These are phyloP conservation scores for Oenanthe melanoleuca DNA, from an alignment of 2,113 vertebrate species.

Conservation along the genomic window DNA sequence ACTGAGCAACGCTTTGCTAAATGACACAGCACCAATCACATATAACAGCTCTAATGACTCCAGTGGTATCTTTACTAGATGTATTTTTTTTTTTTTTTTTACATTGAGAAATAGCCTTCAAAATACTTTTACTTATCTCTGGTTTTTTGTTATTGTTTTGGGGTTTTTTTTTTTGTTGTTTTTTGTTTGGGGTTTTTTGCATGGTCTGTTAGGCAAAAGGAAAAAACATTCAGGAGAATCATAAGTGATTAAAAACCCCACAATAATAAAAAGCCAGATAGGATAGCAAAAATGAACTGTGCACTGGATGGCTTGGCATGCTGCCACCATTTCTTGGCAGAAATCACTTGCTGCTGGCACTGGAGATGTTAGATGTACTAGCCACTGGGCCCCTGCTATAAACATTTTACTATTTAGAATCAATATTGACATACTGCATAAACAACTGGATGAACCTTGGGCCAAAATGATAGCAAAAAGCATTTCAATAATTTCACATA, in stretches of 20 bases:
- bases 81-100: not conserved
- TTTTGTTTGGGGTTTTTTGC: not conserved
- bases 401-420: slow-evolving; percentile 56
- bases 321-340: slow-evolving; percentile 68
- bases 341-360: slow-evolving; percentile 57
- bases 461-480: slow-evolving; percentile 64
- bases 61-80: slow-evolving; percentile 64
- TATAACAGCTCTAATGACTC: slow-evolving; percentile 69
- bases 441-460: slow-evolving; percentile 69
- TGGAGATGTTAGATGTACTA: slow-evolving; percentile 57
- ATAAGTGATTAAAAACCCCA: not conserved
- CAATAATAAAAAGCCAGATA: not conserved
- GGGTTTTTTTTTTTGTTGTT: not conserved
- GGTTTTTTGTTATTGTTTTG: no score
- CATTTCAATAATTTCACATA: slow-evolving; percentile 72
- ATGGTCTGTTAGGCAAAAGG: slow-evolving; percentile 33
- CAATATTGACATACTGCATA: slow-evolving; percentile 63
- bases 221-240: slow-evolving; percentile 59
- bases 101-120: slow-evolving; percentile 47
- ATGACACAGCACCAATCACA: slow-evolving; percentile 68
- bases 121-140: slow-evolving; percentile 45
- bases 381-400: slow-evolving; percentile 28
- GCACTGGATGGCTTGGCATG: slow-evolving; percentile 66
- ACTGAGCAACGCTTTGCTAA: slow-evolving; percentile 75
- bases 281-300: slow-evolving; percentile 24